Evolutionary conservation across 2,113 vertebrate species (phyloP).

Genomic region (Silurus meridionalis): DNA sequence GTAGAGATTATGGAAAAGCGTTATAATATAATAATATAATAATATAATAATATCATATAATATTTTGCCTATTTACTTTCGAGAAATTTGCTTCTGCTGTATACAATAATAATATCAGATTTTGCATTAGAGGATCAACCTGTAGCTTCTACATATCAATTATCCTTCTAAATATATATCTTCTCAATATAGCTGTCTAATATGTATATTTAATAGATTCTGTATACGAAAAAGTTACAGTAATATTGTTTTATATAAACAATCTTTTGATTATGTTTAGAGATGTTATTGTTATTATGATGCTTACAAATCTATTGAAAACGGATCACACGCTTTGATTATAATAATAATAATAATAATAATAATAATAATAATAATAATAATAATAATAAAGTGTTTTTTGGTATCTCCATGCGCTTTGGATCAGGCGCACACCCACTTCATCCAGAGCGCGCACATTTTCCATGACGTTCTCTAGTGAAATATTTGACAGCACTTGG

Average conservation of each 20-base stretch:
- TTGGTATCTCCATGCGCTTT: constrained; percentile 32
- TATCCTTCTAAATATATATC: neutral
- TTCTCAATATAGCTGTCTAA: neutral
- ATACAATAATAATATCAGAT: neutral
- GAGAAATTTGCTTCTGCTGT: neutral
- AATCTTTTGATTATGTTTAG: too few relatives aligned
- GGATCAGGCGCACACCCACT: constrained; percentile 49
- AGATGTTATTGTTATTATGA: too few relatives aligned
- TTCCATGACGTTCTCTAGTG: constrained; percentile 86
- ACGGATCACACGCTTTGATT: neutral
- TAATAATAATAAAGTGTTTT: neutral
- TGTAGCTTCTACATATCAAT: neutral
- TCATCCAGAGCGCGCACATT: constrained; percentile 67
- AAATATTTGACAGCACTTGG: constrained; percentile 82
- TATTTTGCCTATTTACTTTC: neutral
- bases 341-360: neutral
- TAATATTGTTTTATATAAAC: too few relatives aligned
- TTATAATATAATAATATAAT: too few relatives aligned
- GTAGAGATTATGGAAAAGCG: too few relatives aligned
- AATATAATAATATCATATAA: too few relatives aligned
- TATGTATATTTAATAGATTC: too few relatives aligned
- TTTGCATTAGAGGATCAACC: too few relatives aligned
- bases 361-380: neutral
- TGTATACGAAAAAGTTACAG: neutral
- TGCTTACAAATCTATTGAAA: neutral